phyloP scores from a whole-genome alignment of 2,797 vertebrate species.

The Simalia tracyae region DNA sequence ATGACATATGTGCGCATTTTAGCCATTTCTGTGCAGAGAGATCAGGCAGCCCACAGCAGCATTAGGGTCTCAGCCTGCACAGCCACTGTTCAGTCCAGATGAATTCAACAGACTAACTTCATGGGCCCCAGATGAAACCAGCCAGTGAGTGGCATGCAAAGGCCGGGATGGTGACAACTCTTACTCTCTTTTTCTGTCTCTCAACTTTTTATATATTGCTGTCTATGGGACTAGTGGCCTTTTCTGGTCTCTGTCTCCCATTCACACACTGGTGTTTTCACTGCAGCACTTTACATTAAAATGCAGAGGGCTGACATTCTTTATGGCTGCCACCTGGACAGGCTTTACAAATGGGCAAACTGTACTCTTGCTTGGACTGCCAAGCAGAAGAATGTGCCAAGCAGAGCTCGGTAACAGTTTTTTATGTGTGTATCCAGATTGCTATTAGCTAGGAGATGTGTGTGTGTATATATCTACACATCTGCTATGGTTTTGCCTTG shows the following conservation, averaged over 20 bases:
- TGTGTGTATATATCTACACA: neutral
- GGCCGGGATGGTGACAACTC: neutral
- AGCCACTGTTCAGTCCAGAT: no score
- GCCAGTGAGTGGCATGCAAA: neutral
- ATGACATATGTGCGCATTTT: neutral
- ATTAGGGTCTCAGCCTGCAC: neutral
- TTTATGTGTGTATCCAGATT: neutral
- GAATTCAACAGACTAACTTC: neutral
- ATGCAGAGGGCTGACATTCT: neutral
- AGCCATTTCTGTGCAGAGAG: neutral
- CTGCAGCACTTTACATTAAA: neutral
- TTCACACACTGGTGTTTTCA: neutral
- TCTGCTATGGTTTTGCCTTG: neutral
- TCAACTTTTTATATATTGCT: neutral
- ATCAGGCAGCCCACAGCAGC: neutral
- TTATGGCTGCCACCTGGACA: neutral
- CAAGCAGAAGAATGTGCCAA: neutral
- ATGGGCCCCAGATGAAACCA: neutral
- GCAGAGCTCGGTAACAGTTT: neutral
- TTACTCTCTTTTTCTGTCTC: neutral
- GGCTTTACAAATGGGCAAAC: neutral
- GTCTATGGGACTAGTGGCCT: neutral
- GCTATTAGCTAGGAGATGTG: neutral
- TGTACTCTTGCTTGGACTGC: neutral
- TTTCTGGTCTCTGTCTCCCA: neutral